A percentile compares a stretch with the other conserved stretches of the same genome.
These are phyloP conservation scores for Thomomys bottae DNA, from an alignment of 2,113 vertebrate genomes.

Conservation along the genomic window DNA sequence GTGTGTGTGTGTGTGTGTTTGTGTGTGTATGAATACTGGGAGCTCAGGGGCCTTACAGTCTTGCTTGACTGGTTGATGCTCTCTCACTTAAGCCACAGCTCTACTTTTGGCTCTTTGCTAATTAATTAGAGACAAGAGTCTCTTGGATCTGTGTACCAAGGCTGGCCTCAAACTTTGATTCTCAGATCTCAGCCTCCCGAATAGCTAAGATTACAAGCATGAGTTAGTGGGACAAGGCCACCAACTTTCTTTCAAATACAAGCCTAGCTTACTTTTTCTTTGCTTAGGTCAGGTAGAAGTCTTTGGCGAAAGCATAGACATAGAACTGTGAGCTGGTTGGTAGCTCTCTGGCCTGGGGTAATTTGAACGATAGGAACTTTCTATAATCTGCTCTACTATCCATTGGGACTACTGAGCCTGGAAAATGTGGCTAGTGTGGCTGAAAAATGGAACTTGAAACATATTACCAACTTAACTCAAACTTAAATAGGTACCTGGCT, in stretches of 20 bases:
- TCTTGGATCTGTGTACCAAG: too few species aligned
- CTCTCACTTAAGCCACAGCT: too few species aligned
- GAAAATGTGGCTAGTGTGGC: conserved; percentile 12
- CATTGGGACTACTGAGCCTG: neutral
- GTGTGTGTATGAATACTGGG: too few species aligned
- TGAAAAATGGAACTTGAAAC: conserved; percentile 37
- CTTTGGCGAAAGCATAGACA: neutral
- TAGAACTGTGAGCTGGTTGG: conserved; percentile 17
- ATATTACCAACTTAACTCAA: neutral
- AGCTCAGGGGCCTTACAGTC: too few species aligned
- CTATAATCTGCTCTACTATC: neutral
- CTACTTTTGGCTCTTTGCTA: too few species aligned
- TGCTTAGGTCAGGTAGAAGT: neutral
- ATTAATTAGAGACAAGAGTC: too few species aligned
- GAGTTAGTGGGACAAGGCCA: too few species aligned
- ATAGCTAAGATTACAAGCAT: too few species aligned
- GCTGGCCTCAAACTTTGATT: too few species aligned
- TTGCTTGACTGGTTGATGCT: too few species aligned
- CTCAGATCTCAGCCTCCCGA: too few species aligned
- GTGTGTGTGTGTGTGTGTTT: too few species aligned
- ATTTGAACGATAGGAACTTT: neutral
- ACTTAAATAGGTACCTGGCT: conserved; percentile 6
- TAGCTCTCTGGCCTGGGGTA: neutral
- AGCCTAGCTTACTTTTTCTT: conserved; percentile 45
- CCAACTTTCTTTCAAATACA: conserved; percentile 59